These are phyloP conservation scores for Abrostola triplasia DNA, from an alignment of 2,888 invertebrate genomes.

Conservation along the genomic window DNA sequence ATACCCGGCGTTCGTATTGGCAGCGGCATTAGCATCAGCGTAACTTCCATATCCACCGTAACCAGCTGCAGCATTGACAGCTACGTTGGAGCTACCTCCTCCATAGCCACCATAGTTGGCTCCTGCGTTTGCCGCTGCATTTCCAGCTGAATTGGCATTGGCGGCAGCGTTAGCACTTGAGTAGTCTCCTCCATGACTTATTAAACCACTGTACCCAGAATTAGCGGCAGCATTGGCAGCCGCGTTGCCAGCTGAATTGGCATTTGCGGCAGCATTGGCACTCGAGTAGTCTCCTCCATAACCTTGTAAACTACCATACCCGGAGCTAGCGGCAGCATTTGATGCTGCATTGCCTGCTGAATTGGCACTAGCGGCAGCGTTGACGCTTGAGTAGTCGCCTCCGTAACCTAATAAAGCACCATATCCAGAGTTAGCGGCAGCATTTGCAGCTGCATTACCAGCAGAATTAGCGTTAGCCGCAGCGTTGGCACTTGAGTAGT, in stretches of 20 bases:
- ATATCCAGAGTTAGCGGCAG: background rate
- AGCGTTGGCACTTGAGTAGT: too few relatives aligned
- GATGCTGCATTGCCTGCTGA: background rate
- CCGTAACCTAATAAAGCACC: background rate
- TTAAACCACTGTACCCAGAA: conserved; percentile 6
- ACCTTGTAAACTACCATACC: background rate
- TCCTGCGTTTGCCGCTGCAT: conserved; percentile 24
- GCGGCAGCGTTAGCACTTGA: conserved; percentile 24
- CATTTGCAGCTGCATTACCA: background rate
- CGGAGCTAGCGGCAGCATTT: background rate
- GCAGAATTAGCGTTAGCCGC: background rate
- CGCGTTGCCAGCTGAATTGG: conserved; percentile 19
- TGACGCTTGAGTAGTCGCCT: conserved; percentile 6
- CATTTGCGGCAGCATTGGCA: conserved; percentile 26
- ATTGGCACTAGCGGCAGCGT: background rate
- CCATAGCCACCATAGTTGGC: conserved; percentile 4
- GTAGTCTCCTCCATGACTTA: conserved; percentile 20
- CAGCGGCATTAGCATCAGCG: conserved; percentile 17
- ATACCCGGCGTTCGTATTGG: conserved; percentile 4
- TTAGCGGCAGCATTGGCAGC: conserved; percentile 28
- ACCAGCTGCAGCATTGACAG: conserved; percentile 11
- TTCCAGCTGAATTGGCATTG: conserved; percentile 3
- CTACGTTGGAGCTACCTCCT: conserved; percentile 5
- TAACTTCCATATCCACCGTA: conserved; percentile 24
- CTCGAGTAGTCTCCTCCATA: conserved; percentile 7